phyloP scores from a whole-genome alignment of 2,888 invertebrate genomes.

The Synergus itoensis region DNA sequence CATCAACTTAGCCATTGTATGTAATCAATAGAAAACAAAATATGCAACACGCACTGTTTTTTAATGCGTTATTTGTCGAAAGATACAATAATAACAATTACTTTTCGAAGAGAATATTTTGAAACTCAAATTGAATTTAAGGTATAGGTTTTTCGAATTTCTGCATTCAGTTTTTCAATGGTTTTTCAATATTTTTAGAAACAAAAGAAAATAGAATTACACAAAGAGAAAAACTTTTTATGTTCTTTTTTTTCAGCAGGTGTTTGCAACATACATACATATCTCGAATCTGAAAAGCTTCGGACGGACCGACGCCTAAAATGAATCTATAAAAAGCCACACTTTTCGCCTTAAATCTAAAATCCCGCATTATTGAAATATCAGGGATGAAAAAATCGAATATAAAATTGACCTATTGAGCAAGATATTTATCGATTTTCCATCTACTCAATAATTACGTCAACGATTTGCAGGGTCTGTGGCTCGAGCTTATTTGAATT shows the following conservation, averaged over 20 bases:
- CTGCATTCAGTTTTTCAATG: too few species aligned
- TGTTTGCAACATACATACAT: background rate
- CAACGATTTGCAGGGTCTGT: constrained; percentile 51
- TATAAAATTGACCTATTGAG: background rate
- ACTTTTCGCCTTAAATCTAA: background rate
- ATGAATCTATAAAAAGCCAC: background rate
- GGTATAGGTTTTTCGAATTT: background rate
- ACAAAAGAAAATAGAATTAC: background rate
- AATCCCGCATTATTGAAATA: background rate
- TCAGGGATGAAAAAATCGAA: background rate
- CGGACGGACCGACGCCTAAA: background rate
- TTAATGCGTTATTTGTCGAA: background rate
- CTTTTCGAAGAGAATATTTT: background rate
- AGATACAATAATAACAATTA: background rate
- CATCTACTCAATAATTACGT: constrained; percentile 40
- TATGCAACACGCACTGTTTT: background rate
- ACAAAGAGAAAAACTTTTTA: background rate
- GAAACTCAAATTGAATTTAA: background rate
- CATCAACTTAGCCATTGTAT: constrained; percentile 57
- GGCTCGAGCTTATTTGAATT: constrained; percentile 63
- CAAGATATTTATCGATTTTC: constrained; percentile 52
- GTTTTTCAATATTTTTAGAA: background rate
- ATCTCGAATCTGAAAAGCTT: background rate
- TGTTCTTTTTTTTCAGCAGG: background rate
- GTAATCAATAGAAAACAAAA: constrained; percentile 60